phyloP scores from a whole-genome alignment of 2,888 invertebrate genomes.

The Pyrocoelia pectoralis region DNA sequence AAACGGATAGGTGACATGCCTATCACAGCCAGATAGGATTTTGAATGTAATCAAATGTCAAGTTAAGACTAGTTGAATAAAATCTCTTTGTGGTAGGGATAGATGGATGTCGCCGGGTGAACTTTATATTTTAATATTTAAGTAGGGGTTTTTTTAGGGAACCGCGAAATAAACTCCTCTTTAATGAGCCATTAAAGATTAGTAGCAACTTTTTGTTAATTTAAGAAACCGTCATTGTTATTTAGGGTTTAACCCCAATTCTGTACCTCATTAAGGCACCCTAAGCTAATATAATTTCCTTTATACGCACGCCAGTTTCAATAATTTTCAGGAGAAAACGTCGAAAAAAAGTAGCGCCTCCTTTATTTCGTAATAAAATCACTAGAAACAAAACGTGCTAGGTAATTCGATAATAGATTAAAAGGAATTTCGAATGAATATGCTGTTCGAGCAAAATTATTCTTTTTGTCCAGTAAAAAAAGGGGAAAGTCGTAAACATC shows the following conservation, averaged over 20 bases:
- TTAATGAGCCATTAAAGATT: conserved; percentile 16
- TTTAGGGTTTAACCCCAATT: conserved; percentile 30
- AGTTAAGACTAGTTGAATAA: conserved; percentile 27
- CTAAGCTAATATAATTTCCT: conserved; percentile 40
- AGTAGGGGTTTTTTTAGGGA: too few species aligned
- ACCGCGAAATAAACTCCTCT: background rate
- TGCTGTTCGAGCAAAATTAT: conserved; percentile 28
- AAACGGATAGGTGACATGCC: conserved; percentile 47
- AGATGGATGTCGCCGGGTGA: too few species aligned
- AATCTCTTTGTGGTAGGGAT: background rate
- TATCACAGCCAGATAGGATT: conserved; percentile 44
- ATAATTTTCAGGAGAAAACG: conserved; percentile 39
- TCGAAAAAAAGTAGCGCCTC: too few species aligned
- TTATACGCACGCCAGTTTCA: conserved; percentile 37
- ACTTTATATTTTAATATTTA: too few species aligned
- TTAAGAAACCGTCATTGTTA: conserved; percentile 23
- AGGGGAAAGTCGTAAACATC: conserved; percentile 41
- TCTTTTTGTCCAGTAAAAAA: conserved; percentile 36
- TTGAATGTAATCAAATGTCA: conserved; percentile 44
- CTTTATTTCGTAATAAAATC: conserved; percentile 43
- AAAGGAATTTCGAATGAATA: conserved; percentile 25
- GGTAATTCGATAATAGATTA: conserved; percentile 20
- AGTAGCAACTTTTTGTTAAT: conserved; percentile 30
- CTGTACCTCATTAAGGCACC: conserved; percentile 41
- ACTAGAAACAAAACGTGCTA: background rate